Percentiles rank a stretch among this genome's conserved stretches.
Evolutionary conservation across 2,888 invertebrate species (phyloP).

Genomic region (Pomacea canaliculata): DNA sequence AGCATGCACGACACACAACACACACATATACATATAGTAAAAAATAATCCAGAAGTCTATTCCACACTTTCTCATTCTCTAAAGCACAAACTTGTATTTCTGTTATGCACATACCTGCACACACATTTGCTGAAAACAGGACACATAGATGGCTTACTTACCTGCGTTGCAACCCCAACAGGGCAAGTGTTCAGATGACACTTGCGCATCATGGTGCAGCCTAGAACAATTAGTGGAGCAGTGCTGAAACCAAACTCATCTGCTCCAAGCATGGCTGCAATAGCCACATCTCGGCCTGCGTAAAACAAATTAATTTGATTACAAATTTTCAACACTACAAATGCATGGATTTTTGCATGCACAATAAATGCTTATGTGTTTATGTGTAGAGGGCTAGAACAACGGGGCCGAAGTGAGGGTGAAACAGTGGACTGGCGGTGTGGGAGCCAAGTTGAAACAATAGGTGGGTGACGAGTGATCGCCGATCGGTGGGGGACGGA

Average conservation of each 20-base stretch:
- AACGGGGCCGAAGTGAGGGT: too few relatives aligned
- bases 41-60: not conserved
- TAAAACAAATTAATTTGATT: not conserved
- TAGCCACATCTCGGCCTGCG: constrained; percentile 90
- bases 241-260: constrained; percentile 99
- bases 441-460: too few relatives aligned
- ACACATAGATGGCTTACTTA: constrained; percentile 35
- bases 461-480: too few relatives aligned
- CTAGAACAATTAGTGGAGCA: constrained; percentile 96
- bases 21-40: not conserved
- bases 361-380: not conserved
- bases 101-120: too few relatives aligned
- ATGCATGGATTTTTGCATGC: too few relatives aligned
- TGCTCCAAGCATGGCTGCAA: constrained; percentile 95
- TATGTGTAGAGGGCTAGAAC: not conserved
- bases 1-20: not conserved
- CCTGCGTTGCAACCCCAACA: constrained; percentile 97
- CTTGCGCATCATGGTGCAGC: constrained; percentile 99
- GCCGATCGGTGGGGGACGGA: too few relatives aligned
- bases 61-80: too few relatives aligned
- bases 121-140: not conserved
- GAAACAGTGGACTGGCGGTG: too few relatives aligned
- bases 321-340: not conserved
- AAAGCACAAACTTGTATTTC: too few relatives aligned
- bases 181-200: constrained; percentile 99